These are phyloP conservation scores for Emys orbicularis DNA, from an alignment of 2,797 vertebrate species.

Conservation along the genomic window DNA sequence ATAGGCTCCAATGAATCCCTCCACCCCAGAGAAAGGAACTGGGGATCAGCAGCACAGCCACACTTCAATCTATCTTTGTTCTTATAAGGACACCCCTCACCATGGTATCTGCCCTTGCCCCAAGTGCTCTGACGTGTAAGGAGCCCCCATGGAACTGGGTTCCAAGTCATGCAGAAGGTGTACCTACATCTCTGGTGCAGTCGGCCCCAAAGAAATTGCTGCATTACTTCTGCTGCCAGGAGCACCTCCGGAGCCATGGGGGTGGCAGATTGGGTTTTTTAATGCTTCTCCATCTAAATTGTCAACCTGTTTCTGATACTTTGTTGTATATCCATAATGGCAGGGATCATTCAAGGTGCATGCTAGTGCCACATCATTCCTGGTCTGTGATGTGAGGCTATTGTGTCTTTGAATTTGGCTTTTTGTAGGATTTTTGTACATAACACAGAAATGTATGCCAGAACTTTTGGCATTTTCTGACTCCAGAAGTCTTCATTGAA, in stretches of 20 bases:
- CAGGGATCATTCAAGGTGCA: background rate
- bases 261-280: background rate
- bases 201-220: background rate
- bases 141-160: rapidly evolving
- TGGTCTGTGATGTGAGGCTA: rapidly evolving
- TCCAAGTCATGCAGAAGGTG: background rate
- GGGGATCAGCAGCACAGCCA: background rate
- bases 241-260: rapidly evolving
- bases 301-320: background rate
- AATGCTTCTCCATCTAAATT: background rate
- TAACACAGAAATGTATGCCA: background rate
- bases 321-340: background rate
- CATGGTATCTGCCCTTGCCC: background rate
- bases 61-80: background rate
- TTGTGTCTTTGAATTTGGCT: background rate
- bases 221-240: background rate
- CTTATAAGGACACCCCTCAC: background rate
- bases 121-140: background rate
- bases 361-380: background rate
- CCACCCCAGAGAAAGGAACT: background rate
- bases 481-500: background rate
- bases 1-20: background rate
- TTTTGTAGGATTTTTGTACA: rapidly evolving
- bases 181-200: rapidly evolving
- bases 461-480: background rate